Evolutionary conservation across 2,113 vertebrate species (phyloP).

Genomic region (Paracanthobrama guichenoti): DNA sequence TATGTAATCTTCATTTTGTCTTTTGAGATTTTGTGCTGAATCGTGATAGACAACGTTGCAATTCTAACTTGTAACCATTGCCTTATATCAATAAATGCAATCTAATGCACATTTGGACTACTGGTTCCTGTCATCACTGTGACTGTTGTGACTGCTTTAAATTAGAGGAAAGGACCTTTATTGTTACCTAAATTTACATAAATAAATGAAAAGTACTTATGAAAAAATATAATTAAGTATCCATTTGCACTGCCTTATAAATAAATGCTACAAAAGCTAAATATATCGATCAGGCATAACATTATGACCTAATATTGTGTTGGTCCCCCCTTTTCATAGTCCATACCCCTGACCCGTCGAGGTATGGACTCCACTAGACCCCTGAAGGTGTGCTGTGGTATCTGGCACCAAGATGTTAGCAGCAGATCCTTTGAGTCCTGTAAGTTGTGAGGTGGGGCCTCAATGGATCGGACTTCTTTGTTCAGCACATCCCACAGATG

Average conservation of each 20-base stretch:
- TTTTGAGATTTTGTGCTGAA: neutral
- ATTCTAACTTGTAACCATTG: neutral
- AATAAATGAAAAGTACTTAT: neutral
- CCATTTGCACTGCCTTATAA: neutral
- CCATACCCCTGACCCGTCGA: too few relatives aligned
- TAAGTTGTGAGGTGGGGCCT: too few relatives aligned
- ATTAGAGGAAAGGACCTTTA: neutral
- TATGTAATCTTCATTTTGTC: constrained; percentile 6
- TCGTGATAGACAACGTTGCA: neutral
- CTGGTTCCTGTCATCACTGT: constrained; percentile 2
- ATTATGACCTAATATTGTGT: too few relatives aligned
- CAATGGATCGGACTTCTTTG: too few relatives aligned
- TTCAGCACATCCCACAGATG: too few relatives aligned
- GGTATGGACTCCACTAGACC: too few relatives aligned
- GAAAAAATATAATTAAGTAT: neutral
- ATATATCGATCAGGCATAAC: too few relatives aligned
- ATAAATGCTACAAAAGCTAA: neutral
- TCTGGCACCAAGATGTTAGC: too few relatives aligned
- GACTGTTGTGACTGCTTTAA: neutral
- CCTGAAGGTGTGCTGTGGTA: too few relatives aligned
- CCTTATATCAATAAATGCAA: constrained; percentile 12
- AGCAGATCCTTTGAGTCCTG: too few relatives aligned
- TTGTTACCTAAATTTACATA: neutral
- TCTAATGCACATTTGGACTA: neutral
- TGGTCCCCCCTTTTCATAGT: too few relatives aligned